Evolutionary conservation across 2,888 invertebrate genomes (phyloP), one percentile per base, ranked within the genome.

Genomic region (Mimas tiliae): DNA sequence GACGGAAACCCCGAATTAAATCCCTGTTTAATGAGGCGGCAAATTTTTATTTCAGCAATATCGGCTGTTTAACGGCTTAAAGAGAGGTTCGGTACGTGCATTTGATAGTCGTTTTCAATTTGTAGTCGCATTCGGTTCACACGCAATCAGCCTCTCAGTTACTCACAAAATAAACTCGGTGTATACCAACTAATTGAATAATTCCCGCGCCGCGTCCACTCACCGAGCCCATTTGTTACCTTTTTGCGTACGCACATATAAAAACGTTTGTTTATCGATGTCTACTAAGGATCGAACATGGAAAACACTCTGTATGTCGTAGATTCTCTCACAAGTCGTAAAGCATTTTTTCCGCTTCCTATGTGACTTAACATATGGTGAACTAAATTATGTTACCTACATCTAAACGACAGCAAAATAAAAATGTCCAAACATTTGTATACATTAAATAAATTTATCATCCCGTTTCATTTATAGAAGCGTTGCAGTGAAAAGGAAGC

Each of bases 371-470:
- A 91, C 93, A 93, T 86, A 93, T 93, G 93, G 93, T 86, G 87
- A 89, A 88, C 91, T 91, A 90, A 93, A 93, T 93, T 91, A 93
- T 90, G 90, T 91, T 90, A 91, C 90, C 91, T 91, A 90, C 89
- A 86, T 87, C 83, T 90, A 91, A 92, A 86, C 89, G 91, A 88
- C 92, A 91, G 88, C 88, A 85, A 91, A 93, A 92, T 93, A 93
- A 93, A 93, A 93, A 92, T 93, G 93, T 93, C 93, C 90, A 93
- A 93, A 93, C 91, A 93, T 93, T 93, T 93, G 93, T 93, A 93
- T 92, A 91, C 92, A 91, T 93, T 90, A 91, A 91, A 93, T 88
- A 92, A 93, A 93, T 93, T 93, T 93, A 93, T 93, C 92, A 93
- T 93, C 87, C 85, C 86, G 86, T 88, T 88, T 87, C 89, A 85